Percentiles rank a stretch among this genome's conserved stretches.
phyloP scores from a whole-genome alignment of 2,797 vertebrate genomes.

The Acanthis flammea region DNA sequence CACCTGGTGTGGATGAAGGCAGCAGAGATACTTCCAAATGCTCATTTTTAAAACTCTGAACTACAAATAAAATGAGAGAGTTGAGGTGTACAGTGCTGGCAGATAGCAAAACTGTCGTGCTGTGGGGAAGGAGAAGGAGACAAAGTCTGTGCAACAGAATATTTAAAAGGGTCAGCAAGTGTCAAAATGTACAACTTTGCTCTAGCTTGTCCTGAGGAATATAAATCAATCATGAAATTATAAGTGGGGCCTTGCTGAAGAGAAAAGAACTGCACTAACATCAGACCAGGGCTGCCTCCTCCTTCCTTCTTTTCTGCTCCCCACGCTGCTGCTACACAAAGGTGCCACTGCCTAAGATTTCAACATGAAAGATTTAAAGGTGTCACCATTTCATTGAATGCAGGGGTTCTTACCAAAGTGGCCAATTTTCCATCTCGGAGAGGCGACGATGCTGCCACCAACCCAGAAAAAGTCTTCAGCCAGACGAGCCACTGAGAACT shows the following conservation, averaged over 20 bases:
- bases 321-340: not conserved
- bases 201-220: not conserved
- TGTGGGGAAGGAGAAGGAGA: not conserved
- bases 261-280: not conserved
- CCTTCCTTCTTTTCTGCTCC: not conserved
- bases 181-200: not conserved
- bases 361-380: not conserved
- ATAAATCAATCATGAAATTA: not conserved
- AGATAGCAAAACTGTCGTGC: not conserved
- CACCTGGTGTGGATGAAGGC: not conserved
- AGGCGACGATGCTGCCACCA: constrained; percentile 78
- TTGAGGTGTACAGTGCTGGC: not conserved
- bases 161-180: not conserved
- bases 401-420: constrained; percentile 84
- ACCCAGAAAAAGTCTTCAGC: constrained; percentile 87
- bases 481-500: constrained; percentile 69
- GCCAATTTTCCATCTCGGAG: constrained; percentile 83
- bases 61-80: not conserved
- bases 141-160: not conserved
- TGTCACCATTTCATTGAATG: not conserved
- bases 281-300: not conserved
- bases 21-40: not conserved
- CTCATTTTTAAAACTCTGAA: not conserved
- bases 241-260: not conserved
- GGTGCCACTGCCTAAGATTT: not conserved